phyloP scores from a whole-genome alignment of 2,888 invertebrate genomes.

The Hirtodrosophila cameraria region DNA sequence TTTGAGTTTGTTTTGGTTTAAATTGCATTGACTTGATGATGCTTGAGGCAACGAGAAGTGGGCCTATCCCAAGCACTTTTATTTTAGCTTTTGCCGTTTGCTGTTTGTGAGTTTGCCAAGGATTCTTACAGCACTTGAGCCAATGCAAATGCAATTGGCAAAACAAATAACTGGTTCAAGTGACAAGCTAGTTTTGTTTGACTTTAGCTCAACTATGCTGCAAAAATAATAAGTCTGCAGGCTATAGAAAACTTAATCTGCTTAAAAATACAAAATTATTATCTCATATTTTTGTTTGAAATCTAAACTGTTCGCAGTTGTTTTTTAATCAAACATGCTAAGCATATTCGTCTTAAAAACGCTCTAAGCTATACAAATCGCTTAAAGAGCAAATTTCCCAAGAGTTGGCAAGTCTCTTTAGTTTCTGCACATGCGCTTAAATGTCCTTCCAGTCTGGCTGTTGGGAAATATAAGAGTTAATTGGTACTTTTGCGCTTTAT shows the following conservation, averaged over 20 bases:
- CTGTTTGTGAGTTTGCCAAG: constrained; percentile 35
- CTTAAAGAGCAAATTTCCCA: constrained; percentile 56
- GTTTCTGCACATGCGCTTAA: constrained; percentile 45
- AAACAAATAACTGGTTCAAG: constrained; percentile 60
- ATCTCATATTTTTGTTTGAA: neutral
- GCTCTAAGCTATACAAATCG: neutral
- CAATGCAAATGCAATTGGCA: constrained; percentile 48
- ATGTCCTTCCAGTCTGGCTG: constrained; percentile 48
- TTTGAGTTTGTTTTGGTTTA: constrained; percentile 80
- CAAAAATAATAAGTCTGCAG: too few species aligned
- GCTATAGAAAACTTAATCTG: constrained; percentile 1
- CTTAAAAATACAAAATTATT: constrained; percentile 3
- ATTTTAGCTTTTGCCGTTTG: constrained; percentile 37
- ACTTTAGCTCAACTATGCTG: constrained; percentile 8
- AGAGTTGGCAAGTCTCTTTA: constrained; percentile 18
- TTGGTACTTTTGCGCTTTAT: constrained; percentile 62
- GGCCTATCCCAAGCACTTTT: constrained; percentile 78
- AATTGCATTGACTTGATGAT: constrained; percentile 74
- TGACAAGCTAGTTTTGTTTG: constrained; percentile 20
- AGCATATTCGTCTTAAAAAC: constrained; percentile 10
- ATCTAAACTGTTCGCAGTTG: constrained; percentile 4
- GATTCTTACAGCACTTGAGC: constrained; percentile 47
- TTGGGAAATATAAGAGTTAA: constrained; percentile 67
- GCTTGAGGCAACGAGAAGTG: constrained; percentile 65
- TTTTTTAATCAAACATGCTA: neutral